Evolutionary conservation across 2,113 vertebrate genomes (phyloP).

Genomic region (Diglossa brunneiventris): DNA sequence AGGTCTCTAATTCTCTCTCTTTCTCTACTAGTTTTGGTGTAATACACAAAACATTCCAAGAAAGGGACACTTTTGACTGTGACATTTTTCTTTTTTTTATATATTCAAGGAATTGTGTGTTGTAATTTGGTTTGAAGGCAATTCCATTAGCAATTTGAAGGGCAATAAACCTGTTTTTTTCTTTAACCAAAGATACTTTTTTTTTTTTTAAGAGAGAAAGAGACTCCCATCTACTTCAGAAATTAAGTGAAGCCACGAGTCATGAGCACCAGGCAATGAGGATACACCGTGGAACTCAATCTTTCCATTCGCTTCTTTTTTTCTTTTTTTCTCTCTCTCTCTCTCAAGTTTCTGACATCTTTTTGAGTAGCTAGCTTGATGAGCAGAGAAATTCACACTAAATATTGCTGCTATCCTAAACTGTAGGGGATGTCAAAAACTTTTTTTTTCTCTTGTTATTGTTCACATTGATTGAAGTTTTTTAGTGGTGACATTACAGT

Average conservation of each 20-base stretch:
- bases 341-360: neutral
- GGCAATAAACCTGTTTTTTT: neutral
- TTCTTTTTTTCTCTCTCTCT: neutral
- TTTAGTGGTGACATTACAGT: neutral
- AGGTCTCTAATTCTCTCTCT: neutral
- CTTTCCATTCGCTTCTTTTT: neutral
- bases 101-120: neutral
- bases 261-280: conserved; percentile 15
- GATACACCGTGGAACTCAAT: neutral
- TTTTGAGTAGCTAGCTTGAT: neutral
- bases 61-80: neutral
- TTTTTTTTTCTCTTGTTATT: neutral
- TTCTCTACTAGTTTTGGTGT: neutral
- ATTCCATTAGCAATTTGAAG: conserved; percentile 35
- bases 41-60: neutral
- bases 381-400: conserved; percentile 30
- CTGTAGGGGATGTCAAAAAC: neutral
- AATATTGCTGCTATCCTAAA: conserved; percentile 55
- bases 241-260: neutral
- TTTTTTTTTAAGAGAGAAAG: neutral
- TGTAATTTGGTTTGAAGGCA: conserved; percentile 22
- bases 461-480: neutral
- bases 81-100: neutral
- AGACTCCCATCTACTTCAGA: neutral
- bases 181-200: conserved; percentile 70